Conservation (phyloP, 2,888 invertebrate species). For the Cacoxenus indagator region DNA sequence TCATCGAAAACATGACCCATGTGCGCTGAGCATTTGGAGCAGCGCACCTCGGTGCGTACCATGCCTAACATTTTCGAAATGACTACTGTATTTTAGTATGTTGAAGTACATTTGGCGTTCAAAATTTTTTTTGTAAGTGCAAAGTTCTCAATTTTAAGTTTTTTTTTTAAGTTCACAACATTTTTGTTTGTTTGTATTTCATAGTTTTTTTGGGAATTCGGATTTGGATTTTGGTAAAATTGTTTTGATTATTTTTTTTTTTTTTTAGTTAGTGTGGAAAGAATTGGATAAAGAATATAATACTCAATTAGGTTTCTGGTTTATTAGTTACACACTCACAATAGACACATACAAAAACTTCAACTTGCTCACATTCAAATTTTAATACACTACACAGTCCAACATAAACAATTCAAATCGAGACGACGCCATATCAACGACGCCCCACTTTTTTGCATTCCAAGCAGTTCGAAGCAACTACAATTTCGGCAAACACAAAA, state of each 20-base stretch:
- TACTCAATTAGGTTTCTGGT: conserved; percentile 59
- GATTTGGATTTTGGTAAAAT: conserved; percentile 36
- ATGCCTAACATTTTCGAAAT: conserved; percentile 80
- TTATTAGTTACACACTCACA: conserved; percentile 50
- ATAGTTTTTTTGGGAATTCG: conserved; percentile 23
- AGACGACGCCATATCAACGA: too few species aligned
- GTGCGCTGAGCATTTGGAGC: conserved; percentile 93
- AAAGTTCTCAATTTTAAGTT: not conserved
- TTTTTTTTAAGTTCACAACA: conserved; percentile 20
- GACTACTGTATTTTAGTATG: conserved; percentile 72
- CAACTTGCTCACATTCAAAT: not conserved
- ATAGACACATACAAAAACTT: conserved; percentile 46
- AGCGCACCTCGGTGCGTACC: conserved; percentile 95
- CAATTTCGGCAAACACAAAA: too few species aligned
- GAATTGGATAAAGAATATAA: conserved; percentile 52
- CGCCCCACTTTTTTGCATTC: too few species aligned
- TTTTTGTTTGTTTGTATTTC: conserved; percentile 14
- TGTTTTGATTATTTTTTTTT: not conserved
- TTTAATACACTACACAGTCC: not conserved
- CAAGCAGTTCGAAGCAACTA: too few species aligned
- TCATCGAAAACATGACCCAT: conserved; percentile 98
- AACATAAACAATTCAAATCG: not conserved
- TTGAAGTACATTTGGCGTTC: conserved; percentile 23
- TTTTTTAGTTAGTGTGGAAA: conserved; percentile 43
- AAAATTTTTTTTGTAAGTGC: conserved; percentile 23